These are phyloP conservation scores for Ptyas mucosa DNA, from an alignment of 2,113 vertebrate genomes.

Conservation along the genomic window DNA sequence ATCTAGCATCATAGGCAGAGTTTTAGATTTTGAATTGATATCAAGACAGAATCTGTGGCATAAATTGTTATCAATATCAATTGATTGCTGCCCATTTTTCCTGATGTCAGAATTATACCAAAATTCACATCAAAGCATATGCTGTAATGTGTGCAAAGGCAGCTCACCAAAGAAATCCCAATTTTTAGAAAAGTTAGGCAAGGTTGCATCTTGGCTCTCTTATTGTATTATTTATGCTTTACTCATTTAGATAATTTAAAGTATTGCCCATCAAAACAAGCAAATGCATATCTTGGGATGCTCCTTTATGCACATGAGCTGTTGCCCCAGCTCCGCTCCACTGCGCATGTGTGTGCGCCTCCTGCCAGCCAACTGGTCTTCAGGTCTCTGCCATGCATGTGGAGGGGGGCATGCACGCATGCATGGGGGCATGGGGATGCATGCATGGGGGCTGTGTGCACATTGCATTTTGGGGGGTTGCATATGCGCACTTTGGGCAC, in stretches of 20 bases:
- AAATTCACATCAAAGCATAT: too few relatives aligned
- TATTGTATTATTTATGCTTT: background rate
- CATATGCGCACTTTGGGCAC: too few relatives aligned
- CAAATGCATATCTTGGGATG: background rate
- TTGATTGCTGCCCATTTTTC: too few relatives aligned
- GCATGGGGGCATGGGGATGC: too few relatives aligned
- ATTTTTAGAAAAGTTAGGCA: background rate
- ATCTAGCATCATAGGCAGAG: background rate
- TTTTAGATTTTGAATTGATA: background rate
- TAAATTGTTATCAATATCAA: background rate
- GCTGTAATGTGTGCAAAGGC: background rate
- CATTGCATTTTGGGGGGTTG: too few relatives aligned
- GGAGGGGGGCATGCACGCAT: too few relatives aligned
- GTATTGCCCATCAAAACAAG: background rate
- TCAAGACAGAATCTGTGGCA: background rate
- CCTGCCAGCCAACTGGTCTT: too few relatives aligned
- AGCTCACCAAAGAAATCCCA: background rate
- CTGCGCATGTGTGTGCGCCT: too few relatives aligned
- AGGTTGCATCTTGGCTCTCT: background rate
- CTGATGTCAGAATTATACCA: too few relatives aligned
- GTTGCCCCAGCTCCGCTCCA: too few relatives aligned
- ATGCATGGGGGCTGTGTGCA: too few relatives aligned
- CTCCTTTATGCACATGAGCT: background rate
- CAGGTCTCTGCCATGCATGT: too few relatives aligned
- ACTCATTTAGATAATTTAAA: background rate